Evolutionary conservation across 92 coral and sea anemone species (phyloP), one percentile per base, ranked within the genome.

Genomic region (Porites cylindrica): DNA sequence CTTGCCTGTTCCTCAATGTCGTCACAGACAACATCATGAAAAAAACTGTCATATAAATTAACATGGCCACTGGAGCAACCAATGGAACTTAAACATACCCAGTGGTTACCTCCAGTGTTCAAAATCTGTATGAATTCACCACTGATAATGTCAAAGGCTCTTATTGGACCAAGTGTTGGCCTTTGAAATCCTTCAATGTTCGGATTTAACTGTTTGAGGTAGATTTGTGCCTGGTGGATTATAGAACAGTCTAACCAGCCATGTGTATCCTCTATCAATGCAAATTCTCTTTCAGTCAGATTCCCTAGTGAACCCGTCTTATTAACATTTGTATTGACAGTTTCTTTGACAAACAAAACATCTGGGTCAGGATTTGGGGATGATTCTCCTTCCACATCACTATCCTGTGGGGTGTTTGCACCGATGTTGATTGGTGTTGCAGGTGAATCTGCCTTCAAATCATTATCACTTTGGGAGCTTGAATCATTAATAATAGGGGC

Each of bases 201-300:
- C 65, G 92, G 92, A 82, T 91, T 91, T 13, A 85, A 52, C 66
- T 88, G 75, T 79, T 83, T 88, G 61, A 88, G 60, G 52, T 64
- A 86, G 20, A 88, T 60, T 65, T 94, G 91, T 80, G 96, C 94
- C 61, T 85, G 82, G 38, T 94, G 93, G 58, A 93, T 85, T 62
- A 82, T 88, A 8, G 84, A 9, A 76, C 94, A 81, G 79, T 91
- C 94, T 59, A 91, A 74, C 94, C 94, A 94, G 29, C 94, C 94
- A 66, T 47, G 66, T 12, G 94, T 84, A 83, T 82, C 63, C 62
- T 66, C 94, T 16, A 88, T 77, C 9, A 88, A 62, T 85, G 88
- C 80, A 76, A 51, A 88, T 10, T 88, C 79, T 24, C 80, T 51
- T 19, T 85, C 86, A 29, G 92, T 85, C 62, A 77, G 59, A 21